Evolutionary conservation across 2,113 vertebrate species (phyloP).

Genomic region (Mus musculus): GRCm39 chr17:14969001-14969500

Average conservation of each 20-base stretch:
- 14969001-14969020: background rate
- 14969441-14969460: background rate
- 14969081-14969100: conserved; percentile 57
- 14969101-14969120: conserved; percentile 44
- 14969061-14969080: conserved; percentile 20
- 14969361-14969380: background rate
- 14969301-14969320: background rate
- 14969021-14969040: conserved; percentile 33
- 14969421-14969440: background rate
- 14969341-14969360: background rate
- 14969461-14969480: rapidly evolving
- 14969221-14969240: background rate
- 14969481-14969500: background rate
- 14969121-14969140: conserved; percentile 40
- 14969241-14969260: rapidly evolving
- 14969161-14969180: background rate
- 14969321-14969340: background rate
- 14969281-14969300: rapidly evolving
- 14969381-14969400: rapidly evolving
- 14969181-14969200: conserved; percentile 52
- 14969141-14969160: background rate
- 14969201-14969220: background rate
- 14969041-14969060: conserved; percentile 49
- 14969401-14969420: too few relatives aligned
- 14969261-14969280: background rate